These are phyloP conservation scores for Rachycentron canadum DNA, from an alignment of 2,797 vertebrate genomes.

Conservation along the genomic window DNA sequence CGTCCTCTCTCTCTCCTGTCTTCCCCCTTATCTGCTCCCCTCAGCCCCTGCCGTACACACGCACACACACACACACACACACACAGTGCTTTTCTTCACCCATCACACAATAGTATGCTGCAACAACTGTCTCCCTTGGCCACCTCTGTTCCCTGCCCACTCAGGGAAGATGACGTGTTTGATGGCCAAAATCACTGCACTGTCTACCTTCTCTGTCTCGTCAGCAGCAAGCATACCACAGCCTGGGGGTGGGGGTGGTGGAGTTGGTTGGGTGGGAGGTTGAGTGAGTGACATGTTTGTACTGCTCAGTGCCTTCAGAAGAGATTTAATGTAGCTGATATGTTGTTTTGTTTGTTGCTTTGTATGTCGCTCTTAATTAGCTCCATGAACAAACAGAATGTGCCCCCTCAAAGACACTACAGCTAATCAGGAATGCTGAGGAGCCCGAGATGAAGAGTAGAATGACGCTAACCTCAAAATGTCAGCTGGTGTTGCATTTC, in stretches of 20 bases:
- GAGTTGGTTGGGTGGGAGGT: background rate
- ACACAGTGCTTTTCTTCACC: slow-evolving; percentile 51
- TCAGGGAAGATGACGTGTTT: slow-evolving; percentile 79
- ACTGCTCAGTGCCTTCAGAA: slow-evolving; percentile 74
- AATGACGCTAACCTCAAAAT: slow-evolving; percentile 85
- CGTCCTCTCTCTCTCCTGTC: slow-evolving; percentile 75
- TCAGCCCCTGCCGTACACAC: slow-evolving; percentile 60
- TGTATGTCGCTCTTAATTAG: slow-evolving; percentile 77
- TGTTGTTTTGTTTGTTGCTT: slow-evolving; percentile 81
- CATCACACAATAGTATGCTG: slow-evolving; percentile 68
- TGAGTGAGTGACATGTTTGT: slow-evolving; percentile 72
- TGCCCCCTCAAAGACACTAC: slow-evolving; percentile 71
- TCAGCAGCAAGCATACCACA: slow-evolving; percentile 58
- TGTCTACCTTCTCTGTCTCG: slow-evolving; percentile 71
- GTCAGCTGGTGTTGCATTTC: slow-evolving; percentile 84
- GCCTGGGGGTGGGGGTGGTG: slow-evolving; percentile 32
- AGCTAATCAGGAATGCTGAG: slow-evolving; percentile 79
- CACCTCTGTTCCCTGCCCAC: slow-evolving; percentile 78
- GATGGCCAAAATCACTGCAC: slow-evolving; percentile 80
- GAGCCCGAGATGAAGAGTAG: slow-evolving; percentile 78
- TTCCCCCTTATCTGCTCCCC: slow-evolving; percentile 73
- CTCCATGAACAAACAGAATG: slow-evolving; percentile 67
- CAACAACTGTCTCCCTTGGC: slow-evolving; percentile 77
- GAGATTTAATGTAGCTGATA: slow-evolving; percentile 73
- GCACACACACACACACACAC: slow-evolving; percentile 33